Evolutionary conservation across 2,113 vertebrate genomes (phyloP).

Genomic region (Gallinago media): DNA sequence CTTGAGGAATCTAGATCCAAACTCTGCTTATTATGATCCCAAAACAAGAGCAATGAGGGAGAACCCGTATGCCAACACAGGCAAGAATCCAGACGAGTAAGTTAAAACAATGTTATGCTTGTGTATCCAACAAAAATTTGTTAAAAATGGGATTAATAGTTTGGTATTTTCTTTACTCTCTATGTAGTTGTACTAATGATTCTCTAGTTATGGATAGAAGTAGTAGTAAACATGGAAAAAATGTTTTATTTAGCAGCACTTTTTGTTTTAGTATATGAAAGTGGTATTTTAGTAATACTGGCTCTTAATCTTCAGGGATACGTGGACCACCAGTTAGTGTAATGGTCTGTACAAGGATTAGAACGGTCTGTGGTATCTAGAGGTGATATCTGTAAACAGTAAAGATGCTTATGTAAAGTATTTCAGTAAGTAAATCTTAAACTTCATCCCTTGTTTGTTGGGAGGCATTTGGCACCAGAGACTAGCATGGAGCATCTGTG

Average conservation of each 20-base stretch:
- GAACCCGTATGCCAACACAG: slow-evolving; percentile 94
- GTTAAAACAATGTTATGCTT: slow-evolving; percentile 44
- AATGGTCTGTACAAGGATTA: neutral
- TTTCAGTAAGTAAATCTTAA: neutral
- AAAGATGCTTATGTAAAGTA: neutral
- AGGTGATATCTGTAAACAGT: neutral
- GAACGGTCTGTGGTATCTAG: neutral
- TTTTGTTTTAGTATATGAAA: neutral
- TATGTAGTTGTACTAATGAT: neutral
- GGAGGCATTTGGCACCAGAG: neutral
- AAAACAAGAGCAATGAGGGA: slow-evolving; percentile 99
- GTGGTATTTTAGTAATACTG: neutral
- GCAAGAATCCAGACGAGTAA: slow-evolving; percentile 96
- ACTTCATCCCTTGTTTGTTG: neutral
- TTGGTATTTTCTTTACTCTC: neutral
- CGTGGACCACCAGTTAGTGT: neutral
- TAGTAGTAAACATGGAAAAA: neutral
- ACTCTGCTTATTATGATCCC: slow-evolving; percentile 98
- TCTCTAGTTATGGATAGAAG: neutral
- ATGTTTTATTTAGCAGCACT: neutral
- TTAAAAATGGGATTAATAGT: neutral
- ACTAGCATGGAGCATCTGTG: neutral
- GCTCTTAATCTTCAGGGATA: neutral
- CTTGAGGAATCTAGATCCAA: slow-evolving; percentile 95
- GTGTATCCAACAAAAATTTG: neutral